These are phyloP conservation scores for Heliconius eleuchia DNA, from an alignment of 1,140 invertebrate genomes.

Conservation along the genomic window DNA sequence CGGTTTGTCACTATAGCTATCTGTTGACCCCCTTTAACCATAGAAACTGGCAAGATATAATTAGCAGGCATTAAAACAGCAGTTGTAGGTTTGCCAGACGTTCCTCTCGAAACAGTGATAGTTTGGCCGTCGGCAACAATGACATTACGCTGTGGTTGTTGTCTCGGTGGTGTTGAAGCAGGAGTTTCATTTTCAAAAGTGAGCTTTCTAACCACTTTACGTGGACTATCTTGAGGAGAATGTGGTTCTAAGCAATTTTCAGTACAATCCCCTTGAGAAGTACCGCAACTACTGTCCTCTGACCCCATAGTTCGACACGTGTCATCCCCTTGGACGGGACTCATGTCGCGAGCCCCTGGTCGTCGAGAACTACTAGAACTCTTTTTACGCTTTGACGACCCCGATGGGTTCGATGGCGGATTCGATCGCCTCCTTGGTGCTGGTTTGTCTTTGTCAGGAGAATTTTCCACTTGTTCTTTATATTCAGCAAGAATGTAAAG, in stretches of 20 bases:
- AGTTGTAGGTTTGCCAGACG: constrained; percentile 78
- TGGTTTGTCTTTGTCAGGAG: constrained; percentile 91
- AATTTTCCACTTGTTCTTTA: constrained; percentile 89
- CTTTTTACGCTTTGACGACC: constrained; percentile 88
- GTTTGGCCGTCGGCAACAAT: constrained; percentile 82
- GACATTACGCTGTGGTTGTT: constrained; percentile 78
- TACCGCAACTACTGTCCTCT: constrained; percentile 86
- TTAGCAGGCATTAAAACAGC: constrained; percentile 86
- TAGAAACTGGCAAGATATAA: constrained; percentile 86
- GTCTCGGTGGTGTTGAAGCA: constrained; percentile 39
- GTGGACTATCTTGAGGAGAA: constrained; percentile 78
- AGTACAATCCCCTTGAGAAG: constrained; percentile 82
- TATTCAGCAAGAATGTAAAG: constrained; percentile 91
- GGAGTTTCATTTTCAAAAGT: constrained; percentile 69
- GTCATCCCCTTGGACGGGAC: constrained; percentile 84
- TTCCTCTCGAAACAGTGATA: constrained; percentile 74
- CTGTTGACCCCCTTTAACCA: constrained; percentile 86
- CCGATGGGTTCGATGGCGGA: constrained; percentile 86
- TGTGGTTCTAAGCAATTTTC: constrained; percentile 73
- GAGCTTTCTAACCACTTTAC: constrained; percentile 74
- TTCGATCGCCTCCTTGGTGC: constrained; percentile 88
- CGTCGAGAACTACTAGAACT: constrained; percentile 82
- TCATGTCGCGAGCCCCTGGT: constrained; percentile 80
- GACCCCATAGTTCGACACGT: constrained; percentile 85
- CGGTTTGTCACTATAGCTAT: constrained; percentile 87